Percentiles rank a stretch among this genome's conserved stretches.
These are phyloP conservation scores for Antedon bifida DNA, from an alignment of 35 echinoderm and acorn worm genomes.

Conservation along the genomic window DNA sequence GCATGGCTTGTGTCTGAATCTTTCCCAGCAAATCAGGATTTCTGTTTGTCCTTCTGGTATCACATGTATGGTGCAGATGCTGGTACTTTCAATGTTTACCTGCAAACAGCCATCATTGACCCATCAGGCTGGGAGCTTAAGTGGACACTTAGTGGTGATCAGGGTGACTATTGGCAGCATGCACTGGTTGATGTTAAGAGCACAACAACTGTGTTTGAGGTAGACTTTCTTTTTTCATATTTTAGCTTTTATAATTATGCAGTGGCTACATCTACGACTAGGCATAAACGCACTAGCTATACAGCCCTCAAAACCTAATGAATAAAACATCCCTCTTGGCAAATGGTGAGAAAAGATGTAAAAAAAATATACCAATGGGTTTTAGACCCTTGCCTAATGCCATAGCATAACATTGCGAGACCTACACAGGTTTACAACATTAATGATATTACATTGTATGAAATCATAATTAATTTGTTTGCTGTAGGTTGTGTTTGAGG, in stretches of 20 bases:
- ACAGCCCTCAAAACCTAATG: too few relatives aligned
- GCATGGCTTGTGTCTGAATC: constrained; percentile 26
- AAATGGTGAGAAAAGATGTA: too few relatives aligned
- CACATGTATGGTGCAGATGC: constrained; percentile 41
- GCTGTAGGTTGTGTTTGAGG: constrained; percentile 64
- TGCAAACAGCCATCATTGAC: background rate
- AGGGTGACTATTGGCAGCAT: constrained; percentile 50
- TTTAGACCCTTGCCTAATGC: too few relatives aligned
- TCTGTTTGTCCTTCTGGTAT: constrained; percentile 49
- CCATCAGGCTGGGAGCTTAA: background rate
- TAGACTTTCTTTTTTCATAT: background rate
- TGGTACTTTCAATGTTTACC: constrained; percentile 19
- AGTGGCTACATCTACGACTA: too few relatives aligned
- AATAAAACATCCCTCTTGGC: too few relatives aligned
- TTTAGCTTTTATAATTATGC: too few relatives aligned
- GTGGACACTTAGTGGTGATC: constrained; percentile 49
- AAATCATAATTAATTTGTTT: background rate
- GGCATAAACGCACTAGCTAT: too few relatives aligned
- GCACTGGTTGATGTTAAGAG: constrained; percentile 50
- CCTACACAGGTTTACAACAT: too few relatives aligned
- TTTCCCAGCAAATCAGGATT: background rate
- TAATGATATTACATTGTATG: too few relatives aligned
- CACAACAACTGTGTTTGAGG: background rate
- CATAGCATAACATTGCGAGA: too few relatives aligned
- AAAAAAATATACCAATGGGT: too few relatives aligned